Conservation (phyloP, 2,888 invertebrate species). For the Zonitis immaculata region DNA sequence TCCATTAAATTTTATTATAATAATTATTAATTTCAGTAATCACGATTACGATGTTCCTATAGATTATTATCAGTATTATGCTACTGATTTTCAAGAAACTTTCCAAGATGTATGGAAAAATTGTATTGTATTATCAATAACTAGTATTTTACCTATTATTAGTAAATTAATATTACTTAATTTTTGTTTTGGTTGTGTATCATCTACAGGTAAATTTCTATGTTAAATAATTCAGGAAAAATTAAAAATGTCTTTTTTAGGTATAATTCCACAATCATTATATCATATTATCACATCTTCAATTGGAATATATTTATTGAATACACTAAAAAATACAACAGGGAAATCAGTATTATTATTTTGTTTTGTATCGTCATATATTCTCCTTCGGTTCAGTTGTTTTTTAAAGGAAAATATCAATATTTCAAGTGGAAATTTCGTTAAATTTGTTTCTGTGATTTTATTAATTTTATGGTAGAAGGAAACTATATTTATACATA, state of each 20-base stretch:
- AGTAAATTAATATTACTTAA: conserved; percentile 8
- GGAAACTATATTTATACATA: no score
- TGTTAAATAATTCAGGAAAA: not conserved
- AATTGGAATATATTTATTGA: conserved; percentile 13
- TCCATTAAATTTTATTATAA: not conserved
- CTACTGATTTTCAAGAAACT: conserved; percentile 6
- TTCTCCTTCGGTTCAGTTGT: conserved; percentile 10
- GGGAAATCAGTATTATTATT: conserved; percentile 8
- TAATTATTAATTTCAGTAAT: not conserved
- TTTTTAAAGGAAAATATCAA: conserved; percentile 4
- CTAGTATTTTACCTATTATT: conserved; percentile 6
- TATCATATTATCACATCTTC: conserved; percentile 7
- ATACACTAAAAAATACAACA: conserved; percentile 6
- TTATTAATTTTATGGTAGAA: conserved; percentile 29
- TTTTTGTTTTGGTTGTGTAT: conserved; percentile 10
- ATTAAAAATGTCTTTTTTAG: conserved; percentile 8
- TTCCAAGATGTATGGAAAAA: conserved; percentile 13
- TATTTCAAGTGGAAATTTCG: conserved; percentile 12
- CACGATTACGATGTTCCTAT: not conserved
- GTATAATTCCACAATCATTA: not conserved
- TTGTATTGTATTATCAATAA: conserved; percentile 14
- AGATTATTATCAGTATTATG: conserved; percentile 4
- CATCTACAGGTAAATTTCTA: conserved; percentile 4
- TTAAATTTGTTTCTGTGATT: conserved; percentile 15
- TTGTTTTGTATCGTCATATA: conserved; percentile 12